Evolutionary conservation across 92 coral and sea anemone genomes (phyloP).

Genomic region (Scolanthus callimorphus): DNA sequence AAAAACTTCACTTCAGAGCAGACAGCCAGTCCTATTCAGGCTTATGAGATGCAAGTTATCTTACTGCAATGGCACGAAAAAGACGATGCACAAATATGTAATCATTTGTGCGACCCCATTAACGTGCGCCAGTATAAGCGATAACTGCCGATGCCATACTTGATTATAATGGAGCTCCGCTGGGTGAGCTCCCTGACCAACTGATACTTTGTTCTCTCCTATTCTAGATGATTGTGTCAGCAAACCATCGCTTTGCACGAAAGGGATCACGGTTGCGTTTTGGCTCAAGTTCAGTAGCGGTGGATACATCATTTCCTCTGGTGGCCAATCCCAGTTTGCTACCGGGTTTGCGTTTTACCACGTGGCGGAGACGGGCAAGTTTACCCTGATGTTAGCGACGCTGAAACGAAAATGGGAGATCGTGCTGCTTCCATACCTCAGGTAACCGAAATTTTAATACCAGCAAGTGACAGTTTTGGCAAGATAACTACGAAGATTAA

Average conservation of each 20-base stretch:
- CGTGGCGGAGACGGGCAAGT: slow-evolving; percentile 35
- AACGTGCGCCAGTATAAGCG: too few relatives aligned
- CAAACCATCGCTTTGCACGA: slow-evolving; percentile 51
- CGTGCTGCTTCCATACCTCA: slow-evolving; percentile 45
- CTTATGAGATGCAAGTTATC: too few relatives aligned
- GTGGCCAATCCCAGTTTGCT: slow-evolving; percentile 76
- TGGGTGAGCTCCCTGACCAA: too few relatives aligned
- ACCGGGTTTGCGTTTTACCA: slow-evolving; percentile 72
- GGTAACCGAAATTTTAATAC: slow-evolving; percentile 32
- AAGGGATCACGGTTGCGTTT: slow-evolving; percentile 67
- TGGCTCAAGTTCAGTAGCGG: slow-evolving; percentile 72
- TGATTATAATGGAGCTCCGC: too few relatives aligned
- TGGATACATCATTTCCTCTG: slow-evolving; percentile 74
- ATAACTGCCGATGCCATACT: too few relatives aligned
- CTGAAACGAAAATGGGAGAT: slow-evolving; percentile 59
- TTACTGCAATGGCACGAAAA: too few relatives aligned
- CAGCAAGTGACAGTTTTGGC: too few relatives aligned
- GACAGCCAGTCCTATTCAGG: too few relatives aligned
- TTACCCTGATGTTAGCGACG: slow-evolving; percentile 55
- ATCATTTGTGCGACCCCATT: too few relatives aligned
- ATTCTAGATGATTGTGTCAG: slow-evolving; percentile 57
- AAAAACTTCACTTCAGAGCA: too few relatives aligned
- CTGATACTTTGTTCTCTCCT: background rate
- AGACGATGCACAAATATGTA: too few relatives aligned
- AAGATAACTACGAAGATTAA: too few relatives aligned